A percentile compares a stretch with the other conserved stretches of the same genome.
Evolutionary conservation across 2,797 vertebrate species (phyloP).

Genomic region (Acrocephalus scirpaceus): DNA sequence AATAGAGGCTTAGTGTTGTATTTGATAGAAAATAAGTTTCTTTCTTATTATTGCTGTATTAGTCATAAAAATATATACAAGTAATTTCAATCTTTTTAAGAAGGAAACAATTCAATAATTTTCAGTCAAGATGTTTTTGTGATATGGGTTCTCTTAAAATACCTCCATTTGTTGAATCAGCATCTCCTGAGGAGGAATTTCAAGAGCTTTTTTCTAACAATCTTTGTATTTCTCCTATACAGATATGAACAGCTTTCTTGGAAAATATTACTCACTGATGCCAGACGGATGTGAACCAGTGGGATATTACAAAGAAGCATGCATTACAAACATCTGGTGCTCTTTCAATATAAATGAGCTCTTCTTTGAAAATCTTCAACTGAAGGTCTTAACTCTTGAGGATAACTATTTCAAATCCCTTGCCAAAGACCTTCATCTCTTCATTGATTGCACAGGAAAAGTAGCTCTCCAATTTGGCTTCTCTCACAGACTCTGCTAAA

Average conservation of each 20-base stretch:
- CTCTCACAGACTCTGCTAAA: not conserved
- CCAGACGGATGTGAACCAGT: rapidly evolving
- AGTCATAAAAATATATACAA: not conserved
- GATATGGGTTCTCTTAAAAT: not conserved
- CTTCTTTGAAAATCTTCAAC: not conserved
- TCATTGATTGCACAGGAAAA: not conserved
- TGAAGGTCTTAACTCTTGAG: not conserved
- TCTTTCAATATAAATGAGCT: not conserved
- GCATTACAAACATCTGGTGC: not conserved
- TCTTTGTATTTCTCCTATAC: not conserved
- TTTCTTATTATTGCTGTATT: not conserved
- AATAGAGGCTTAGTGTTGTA: not conserved
- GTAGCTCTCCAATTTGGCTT: not conserved
- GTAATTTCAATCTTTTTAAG: not conserved
- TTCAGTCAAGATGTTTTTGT: not conserved
- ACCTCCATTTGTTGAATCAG: not conserved
- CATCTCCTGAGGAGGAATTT: not conserved
- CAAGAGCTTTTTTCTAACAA: not conserved
- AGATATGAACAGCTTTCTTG: not conserved
- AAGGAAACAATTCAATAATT: not conserved
- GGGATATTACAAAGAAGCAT: not conserved
- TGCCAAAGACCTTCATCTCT: not conserved
- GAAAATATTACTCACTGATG: not conserved
- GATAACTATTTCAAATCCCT: not conserved
- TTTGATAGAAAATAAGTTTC: not conserved